Base-by-base conservation (phyloP, 2,888 invertebrate species). In the Ptilodon capucinus region DNA sequence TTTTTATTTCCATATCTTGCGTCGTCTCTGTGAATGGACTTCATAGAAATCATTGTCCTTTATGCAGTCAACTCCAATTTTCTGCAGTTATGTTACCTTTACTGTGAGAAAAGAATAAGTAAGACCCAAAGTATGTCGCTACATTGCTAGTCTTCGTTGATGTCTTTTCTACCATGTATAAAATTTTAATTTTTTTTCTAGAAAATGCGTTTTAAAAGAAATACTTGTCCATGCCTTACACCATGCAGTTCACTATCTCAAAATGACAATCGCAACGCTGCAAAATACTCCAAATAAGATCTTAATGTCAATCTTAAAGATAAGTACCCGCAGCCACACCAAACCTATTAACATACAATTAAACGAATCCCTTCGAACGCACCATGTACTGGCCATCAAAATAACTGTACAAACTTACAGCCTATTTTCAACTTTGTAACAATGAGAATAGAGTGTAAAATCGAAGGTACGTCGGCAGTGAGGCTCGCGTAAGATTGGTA, bases 401-500 rank as follows among this genome's bases (percentile, higher is more conserved):
- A 64, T 55, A 55, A 47, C 44, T 36, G 40, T 47, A 44, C 8
- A 18, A 42, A 4, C 35, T 1, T 8, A 14, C n/a, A 35, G 5
- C 16, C 18, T 1, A 54, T 52, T 47, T 36, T 6, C 47, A 34
- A 46, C 62, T 35, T 9, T 53, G 54, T 11, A 0, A 0, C 0
- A 3, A 6, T 6, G 0, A 13, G 13, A n/a, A 44, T 35, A 51
- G 16, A 41, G 40, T 32, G 4, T n/a, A 43, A 42, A 40, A 42
- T 59, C 11, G 7, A 13, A 40, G 48, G 35, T 38, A 14, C 16
- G 19, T 38, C n/a, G 14, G 40, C 48, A 43, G 59, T 51, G 62
- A 60, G 61, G 65, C 40, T 68, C 65, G 54, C 53, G 56, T 65
- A 65, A 67, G 60, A 65, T 66, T 63, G 72, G 66, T 79, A 79